A percentile compares a stretch with the other conserved stretches of the same genome.
Evolutionary conservation across 2,888 invertebrate genomes (phyloP).

Genomic region (Tanypteryx hageni): DNA sequence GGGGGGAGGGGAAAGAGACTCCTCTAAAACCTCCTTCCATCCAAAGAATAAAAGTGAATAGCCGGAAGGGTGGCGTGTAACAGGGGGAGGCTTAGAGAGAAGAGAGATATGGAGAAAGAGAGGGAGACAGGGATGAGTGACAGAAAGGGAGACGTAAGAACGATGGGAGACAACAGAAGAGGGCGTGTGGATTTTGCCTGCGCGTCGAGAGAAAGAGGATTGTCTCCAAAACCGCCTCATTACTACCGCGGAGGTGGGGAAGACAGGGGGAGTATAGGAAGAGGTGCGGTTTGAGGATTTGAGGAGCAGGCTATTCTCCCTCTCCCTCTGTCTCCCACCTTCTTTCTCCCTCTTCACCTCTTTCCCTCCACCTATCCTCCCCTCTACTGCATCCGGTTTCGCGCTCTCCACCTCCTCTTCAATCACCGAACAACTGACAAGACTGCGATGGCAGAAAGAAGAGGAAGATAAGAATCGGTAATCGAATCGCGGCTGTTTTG

Average conservation of each 20-base stretch:
- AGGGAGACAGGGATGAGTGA: constrained; percentile 1
- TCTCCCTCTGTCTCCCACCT: background rate
- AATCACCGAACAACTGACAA: background rate
- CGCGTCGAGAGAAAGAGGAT: constrained; percentile 26
- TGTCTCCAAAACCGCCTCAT: constrained; percentile 60
- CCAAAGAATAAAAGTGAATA: constrained; percentile 48
- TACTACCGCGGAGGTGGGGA: constrained; percentile 44
- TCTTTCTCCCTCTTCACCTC: too few species aligned
- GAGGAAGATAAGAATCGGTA: constrained; percentile 24
- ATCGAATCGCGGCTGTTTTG: constrained; percentile 30
- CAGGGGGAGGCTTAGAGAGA: constrained; percentile 31
- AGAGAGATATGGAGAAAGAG: background rate
- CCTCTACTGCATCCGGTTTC: background rate
- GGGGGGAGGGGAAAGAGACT: background rate
- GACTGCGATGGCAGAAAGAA: background rate
- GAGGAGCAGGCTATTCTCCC: background rate
- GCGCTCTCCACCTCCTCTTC: background rate
- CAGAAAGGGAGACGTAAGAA: constrained; percentile 39
- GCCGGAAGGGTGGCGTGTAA: constrained; percentile 60
- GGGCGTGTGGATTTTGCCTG: constrained; percentile 43
- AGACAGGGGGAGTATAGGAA: background rate
- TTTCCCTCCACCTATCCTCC: too few species aligned
- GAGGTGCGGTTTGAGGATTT: background rate
- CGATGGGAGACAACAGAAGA: constrained; percentile 44
- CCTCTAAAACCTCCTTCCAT: background rate